These are phyloP conservation scores for Sinhomidia bicolor DNA, from an alignment of 2,888 invertebrate genomes.

Conservation along the genomic window DNA sequence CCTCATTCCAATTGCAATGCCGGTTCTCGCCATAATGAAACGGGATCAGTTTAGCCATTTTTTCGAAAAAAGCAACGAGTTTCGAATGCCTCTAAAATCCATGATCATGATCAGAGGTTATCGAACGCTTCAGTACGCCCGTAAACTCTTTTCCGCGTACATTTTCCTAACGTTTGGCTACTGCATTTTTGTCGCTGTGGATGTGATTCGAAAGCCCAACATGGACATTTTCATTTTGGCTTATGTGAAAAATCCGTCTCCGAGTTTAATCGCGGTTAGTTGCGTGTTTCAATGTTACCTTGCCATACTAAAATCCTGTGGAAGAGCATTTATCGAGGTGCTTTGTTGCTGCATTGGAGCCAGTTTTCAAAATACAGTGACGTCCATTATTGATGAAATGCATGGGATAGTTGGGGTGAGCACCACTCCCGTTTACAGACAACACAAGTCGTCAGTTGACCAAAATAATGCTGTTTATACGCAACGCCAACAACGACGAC, in stretches of 20 bases:
- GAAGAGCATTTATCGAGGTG: constrained; percentile 77
- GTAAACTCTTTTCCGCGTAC: constrained; percentile 65
- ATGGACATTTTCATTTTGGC: constrained; percentile 65
- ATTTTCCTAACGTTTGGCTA: constrained; percentile 56
- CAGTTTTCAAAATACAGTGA: constrained; percentile 71
- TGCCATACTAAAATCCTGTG: constrained; percentile 71
- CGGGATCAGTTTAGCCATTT: constrained; percentile 75
- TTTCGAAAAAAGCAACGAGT: constrained; percentile 76
- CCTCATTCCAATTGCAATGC: constrained; percentile 75
- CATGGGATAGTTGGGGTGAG: constrained; percentile 52
- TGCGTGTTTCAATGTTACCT: constrained; percentile 74
- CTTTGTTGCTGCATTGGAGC: constrained; percentile 75
- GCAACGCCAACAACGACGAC: not conserved
- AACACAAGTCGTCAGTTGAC: constrained; percentile 33
- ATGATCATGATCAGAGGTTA: constrained; percentile 71
- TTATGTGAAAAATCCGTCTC: constrained; percentile 47
- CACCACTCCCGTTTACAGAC: not conserved
- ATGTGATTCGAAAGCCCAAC: constrained; percentile 51
- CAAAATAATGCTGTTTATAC: not conserved
- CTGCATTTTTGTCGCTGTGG: constrained; percentile 46
- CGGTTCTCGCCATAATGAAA: constrained; percentile 71
- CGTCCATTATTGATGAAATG: constrained; percentile 73
- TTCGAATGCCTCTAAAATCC: constrained; percentile 72
- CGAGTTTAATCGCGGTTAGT: constrained; percentile 32
- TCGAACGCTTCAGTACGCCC: constrained; percentile 49